Base-by-base conservation (phyloP, 2,888 invertebrate genomes). In the Dastarcus helophoroides region DNA sequence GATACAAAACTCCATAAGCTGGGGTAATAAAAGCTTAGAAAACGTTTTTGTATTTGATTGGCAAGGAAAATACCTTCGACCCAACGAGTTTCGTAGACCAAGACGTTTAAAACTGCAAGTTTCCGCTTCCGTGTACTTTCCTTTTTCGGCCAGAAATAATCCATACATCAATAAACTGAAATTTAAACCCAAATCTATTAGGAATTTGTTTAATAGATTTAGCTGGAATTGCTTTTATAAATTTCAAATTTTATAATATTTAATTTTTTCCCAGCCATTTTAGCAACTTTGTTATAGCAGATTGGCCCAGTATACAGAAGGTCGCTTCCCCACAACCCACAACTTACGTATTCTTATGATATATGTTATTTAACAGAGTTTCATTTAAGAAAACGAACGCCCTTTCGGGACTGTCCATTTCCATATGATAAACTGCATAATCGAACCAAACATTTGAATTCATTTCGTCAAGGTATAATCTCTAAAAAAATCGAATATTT, bases 401-500 rank as follows among this genome's bases (percentile, higher is more conserved):
- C 22, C 49, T 50, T 25, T 55, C 56, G 3, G 32, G 19, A 14
- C 54, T 40, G 3, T 42, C 40, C 3, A 42, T 35, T 36, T 54
- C 48, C 26, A 58, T 33, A 21, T 54, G 45, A 39, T 42, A 60
- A 24, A 62, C 33, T 1, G 58, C 60, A 31, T 56, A 60, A 37
- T 60, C 51, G 32, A 59, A 58, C 61, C 61, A 62, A 27, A 32
- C 41, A 33, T 53, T 44, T 3, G 56, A 39, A 34, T 50, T 43
- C 6, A 40, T 32, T 31, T 48, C 41, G 35, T 53, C 42, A 11
- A 42, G 37, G 28, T 45, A 44, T 10, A 62, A 48, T 36, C 53
- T 36, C 51, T 58, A 37, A 14, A 50, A 41, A n/a, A n/a, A n/a
- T n/a, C n/a, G n/a, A n/a, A 19, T n/a, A 6, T 25, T 14, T 10